A percentile compares a stretch with the other conserved stretches of the same genome.
Evolutionary conservation across 2,888 invertebrate genomes (phyloP).

Genomic region (Galerucella calmariensis): DNA sequence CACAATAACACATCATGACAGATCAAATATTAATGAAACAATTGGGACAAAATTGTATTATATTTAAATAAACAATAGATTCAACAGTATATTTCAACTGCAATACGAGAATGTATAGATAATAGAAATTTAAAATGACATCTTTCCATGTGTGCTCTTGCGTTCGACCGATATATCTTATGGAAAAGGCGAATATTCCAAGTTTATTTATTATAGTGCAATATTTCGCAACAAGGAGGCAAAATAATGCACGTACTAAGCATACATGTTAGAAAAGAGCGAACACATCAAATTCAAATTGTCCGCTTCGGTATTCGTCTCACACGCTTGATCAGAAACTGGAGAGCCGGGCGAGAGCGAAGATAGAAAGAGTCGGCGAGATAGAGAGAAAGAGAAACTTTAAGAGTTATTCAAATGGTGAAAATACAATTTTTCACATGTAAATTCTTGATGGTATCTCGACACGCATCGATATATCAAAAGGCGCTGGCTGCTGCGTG

Average conservation of each 20-base stretch:
- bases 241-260: slow-evolving; percentile 29
- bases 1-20: too few relatives aligned
- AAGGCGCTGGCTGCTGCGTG: slow-evolving; percentile 37
- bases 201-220: slow-evolving; percentile 20
- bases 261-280: slow-evolving; percentile 35
- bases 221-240: slow-evolving; percentile 25
- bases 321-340: slow-evolving; percentile 40
- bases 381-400: slow-evolving; percentile 41
- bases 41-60: too few relatives aligned
- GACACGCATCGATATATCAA: slow-evolving; percentile 46
- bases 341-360: slow-evolving; percentile 25
- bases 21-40: too few relatives aligned
- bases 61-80: too few relatives aligned
- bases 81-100: background rate
- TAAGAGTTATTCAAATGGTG: slow-evolving; percentile 49
- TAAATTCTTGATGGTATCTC: slow-evolving; percentile 48
- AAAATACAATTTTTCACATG: slow-evolving; percentile 52
- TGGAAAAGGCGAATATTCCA: slow-evolving; percentile 15
- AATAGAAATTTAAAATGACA: slow-evolving; percentile 9
- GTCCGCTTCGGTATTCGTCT: slow-evolving; percentile 47
- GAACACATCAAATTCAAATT: slow-evolving; percentile 49
- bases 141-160: background rate
- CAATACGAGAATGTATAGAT: background rate
- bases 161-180: slow-evolving; percentile 6
- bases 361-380: slow-evolving; percentile 24